Conservation (phyloP, 2,888 invertebrate genomes). For the Eustalomyia histrio region DNA sequence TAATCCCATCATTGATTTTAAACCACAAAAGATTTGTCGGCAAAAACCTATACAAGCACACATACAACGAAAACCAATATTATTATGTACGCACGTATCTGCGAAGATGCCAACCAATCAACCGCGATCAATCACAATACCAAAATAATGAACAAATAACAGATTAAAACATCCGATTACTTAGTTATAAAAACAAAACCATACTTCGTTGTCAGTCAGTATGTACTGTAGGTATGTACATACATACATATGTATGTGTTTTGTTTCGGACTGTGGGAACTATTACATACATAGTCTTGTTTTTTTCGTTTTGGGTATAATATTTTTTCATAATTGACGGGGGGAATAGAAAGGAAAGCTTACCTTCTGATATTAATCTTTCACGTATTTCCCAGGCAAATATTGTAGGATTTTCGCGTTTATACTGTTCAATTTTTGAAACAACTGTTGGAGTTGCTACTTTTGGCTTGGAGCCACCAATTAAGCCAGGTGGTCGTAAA, state of each 20-base stretch:
- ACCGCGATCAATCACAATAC: constrained; percentile 63
- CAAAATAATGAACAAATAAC: constrained; percentile 58
- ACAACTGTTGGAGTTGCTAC: constrained; percentile 98
- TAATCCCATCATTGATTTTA: constrained; percentile 55
- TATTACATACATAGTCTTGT: constrained; percentile 3
- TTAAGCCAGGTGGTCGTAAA: constrained; percentile 92
- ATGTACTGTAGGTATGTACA: not conserved
- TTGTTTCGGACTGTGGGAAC: constrained; percentile 58
- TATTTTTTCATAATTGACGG: constrained; percentile 51
- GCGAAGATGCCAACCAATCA: constrained; percentile 55
- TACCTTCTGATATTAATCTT: constrained; percentile 97
- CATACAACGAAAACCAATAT: not conserved
- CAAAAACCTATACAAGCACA: constrained; percentile 4
- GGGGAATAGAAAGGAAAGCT: too few relatives aligned
- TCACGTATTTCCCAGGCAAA: constrained; percentile 99
- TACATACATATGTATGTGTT: too few relatives aligned
- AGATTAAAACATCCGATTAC: constrained; percentile 50
- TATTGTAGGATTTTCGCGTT: constrained; percentile 98
- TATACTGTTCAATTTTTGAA: constrained; percentile 98
- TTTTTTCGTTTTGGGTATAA: constrained; percentile 21
- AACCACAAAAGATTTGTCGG: constrained; percentile 46
- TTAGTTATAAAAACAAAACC: not conserved
- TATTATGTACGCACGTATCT: constrained; percentile 10
- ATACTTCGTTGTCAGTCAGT: not conserved
- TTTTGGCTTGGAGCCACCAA: constrained; percentile 98